phyloP scores from a whole-genome alignment of 2,797 vertebrate genomes.

The Sarcoramphus papa region DNA sequence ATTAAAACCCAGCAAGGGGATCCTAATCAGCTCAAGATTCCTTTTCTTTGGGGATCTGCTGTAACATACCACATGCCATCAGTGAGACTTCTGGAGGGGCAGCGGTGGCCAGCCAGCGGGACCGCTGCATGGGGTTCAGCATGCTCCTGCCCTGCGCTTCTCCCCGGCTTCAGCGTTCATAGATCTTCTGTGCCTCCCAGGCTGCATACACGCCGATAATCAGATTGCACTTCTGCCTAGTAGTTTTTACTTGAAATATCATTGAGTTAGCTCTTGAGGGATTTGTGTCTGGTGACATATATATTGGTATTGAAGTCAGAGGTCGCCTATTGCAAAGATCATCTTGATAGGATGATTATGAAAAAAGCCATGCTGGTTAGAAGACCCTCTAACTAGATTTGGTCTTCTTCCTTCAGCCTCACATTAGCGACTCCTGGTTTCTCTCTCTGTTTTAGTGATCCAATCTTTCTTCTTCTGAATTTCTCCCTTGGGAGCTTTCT shows the following conservation, averaged over 20 bases:
- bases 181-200: not conserved
- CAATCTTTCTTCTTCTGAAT: conserved; percentile 50
- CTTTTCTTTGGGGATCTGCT: not conserved
- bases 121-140: rapidly evolving
- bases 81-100: not conserved
- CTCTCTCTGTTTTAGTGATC: conserved; percentile 52
- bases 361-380: conserved; percentile 31
- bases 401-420: conserved; percentile 6
- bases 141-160: not conserved
- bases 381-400: conserved; percentile 52
- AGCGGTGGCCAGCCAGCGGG: not conserved
- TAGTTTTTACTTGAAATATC: conserved; percentile 35
- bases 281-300: conserved; percentile 58
- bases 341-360: conserved; percentile 38
- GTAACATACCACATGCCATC: not conserved
- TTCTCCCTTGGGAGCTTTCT: conserved; percentile 42
- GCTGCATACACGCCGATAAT: not conserved
- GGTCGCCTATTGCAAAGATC: conserved; percentile 33
- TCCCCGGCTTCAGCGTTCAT: not conserved
- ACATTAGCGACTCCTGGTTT: conserved; percentile 11
- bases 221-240: conserved; percentile 9
- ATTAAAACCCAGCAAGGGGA: not conserved
- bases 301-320: conserved; percentile 45
- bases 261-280: conserved; percentile 55
- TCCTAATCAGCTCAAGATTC: not conserved